Conservation (phyloP, 2,888 invertebrate species). For the Hedychridium roseum region DNA sequence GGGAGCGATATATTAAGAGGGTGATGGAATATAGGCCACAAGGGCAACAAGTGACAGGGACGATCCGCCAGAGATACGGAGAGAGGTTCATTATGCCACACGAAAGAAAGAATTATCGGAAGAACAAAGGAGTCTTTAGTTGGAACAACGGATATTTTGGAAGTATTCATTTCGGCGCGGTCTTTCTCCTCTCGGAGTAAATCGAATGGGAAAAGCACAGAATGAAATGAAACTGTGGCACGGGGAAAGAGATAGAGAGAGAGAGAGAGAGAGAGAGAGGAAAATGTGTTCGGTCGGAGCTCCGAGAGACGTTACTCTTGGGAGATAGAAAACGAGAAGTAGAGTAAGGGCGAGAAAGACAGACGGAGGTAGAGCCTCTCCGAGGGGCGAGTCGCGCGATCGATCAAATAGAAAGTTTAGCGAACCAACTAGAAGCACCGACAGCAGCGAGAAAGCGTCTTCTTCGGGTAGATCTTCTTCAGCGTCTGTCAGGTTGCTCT, state of each 20-base stretch:
- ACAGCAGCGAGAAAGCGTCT: constrained; percentile 80
- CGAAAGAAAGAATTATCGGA: background rate
- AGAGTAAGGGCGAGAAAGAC: background rate
- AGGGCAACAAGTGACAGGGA: no score
- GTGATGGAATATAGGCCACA: no score
- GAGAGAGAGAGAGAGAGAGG: background rate
- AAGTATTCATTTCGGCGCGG: no score
- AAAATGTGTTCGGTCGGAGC: constrained; percentile 9
- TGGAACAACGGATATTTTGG: background rate
- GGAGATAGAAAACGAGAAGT: constrained; percentile 8
- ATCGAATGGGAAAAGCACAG: background rate
- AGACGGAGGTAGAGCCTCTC: constrained; percentile 24
- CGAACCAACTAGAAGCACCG: constrained; percentile 81
- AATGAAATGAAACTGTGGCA: background rate
- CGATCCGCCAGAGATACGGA: no score
- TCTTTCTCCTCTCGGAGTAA: no score
- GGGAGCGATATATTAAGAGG: no score
- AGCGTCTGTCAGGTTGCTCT: constrained; percentile 65
- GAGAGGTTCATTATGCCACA: no score
- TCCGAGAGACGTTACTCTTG: background rate
- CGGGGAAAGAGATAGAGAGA: constrained; percentile 8
- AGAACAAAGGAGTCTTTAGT: background rate
- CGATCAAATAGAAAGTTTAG: constrained; percentile 45
- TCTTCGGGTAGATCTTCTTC: constrained; percentile 74
- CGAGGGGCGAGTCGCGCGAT: constrained; percentile 40